phyloP scores from a whole-genome alignment of 37 sponge, comb jelly and placozoan genomes.

The Diacarnus erythraeanus region DNA sequence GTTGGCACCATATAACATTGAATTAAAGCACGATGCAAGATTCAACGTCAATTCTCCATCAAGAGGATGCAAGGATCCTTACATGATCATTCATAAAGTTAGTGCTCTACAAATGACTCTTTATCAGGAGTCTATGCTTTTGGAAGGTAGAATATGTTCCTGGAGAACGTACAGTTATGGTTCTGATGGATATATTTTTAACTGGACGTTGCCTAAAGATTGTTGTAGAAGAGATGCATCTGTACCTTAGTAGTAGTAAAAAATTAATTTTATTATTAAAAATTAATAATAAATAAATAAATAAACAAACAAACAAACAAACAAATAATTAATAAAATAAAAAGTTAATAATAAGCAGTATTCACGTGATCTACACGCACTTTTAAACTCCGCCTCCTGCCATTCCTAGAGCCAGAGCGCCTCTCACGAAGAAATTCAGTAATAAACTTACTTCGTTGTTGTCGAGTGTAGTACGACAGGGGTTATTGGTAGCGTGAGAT shows the following conservation, averaged over 20 bases:
- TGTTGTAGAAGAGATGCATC: background rate
- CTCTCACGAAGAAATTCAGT: too few relatives aligned
- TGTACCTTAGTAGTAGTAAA: background rate
- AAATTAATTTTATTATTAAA: too few relatives aligned
- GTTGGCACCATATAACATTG: slow-evolving; percentile 54
- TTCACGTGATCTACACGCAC: too few relatives aligned
- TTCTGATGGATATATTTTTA: slow-evolving; percentile 25
- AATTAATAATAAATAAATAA: too few relatives aligned
- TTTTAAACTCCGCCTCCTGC: too few relatives aligned
- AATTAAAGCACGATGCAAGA: slow-evolving; percentile 26
- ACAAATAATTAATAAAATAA: too few relatives aligned
- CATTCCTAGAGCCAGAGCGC: too few relatives aligned
- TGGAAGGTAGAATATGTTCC: slow-evolving; percentile 14
- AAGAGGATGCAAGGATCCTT: slow-evolving; percentile 44
- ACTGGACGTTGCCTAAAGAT: slow-evolving; percentile 25
- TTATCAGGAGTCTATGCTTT: background rate
- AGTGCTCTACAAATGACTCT: slow-evolving; percentile 2
- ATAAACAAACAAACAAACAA: too few relatives aligned
- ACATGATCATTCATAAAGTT: slow-evolving; percentile 43
- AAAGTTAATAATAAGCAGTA: too few relatives aligned
- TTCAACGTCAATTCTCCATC: slow-evolving; percentile 24
- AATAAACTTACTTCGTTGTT: too few relatives aligned
- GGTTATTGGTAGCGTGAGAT: too few relatives aligned
- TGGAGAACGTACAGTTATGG: slow-evolving; percentile 11
- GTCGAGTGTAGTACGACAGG: too few relatives aligned